Base-by-base conservation (phyloP, 2,113 vertebrate species). In the Forbesichthys papilliferus region DNA sequence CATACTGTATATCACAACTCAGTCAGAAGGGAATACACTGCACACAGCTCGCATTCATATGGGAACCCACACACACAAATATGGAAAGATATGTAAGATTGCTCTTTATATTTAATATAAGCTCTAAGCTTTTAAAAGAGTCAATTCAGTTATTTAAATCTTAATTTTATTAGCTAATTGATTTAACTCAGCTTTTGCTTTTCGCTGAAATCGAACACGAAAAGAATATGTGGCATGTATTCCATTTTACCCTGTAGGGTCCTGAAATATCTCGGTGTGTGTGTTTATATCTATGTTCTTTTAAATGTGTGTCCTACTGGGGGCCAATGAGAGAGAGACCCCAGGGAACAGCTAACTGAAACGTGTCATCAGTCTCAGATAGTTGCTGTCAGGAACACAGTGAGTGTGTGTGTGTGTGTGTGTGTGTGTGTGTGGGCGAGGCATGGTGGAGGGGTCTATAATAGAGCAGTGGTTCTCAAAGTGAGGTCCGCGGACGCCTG, bases 1-100 rank as follows among this genome's bases (percentile, higher is more conserved):
- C 91, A 87, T 92, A 27, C 27, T 27, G 27, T 27, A 90, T 91
- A 88, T 79, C 73, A 74, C 48, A 74, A 79, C 80, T 88, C 80
- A 81, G 82, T 86, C 87, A 87, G 84, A 87, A 81, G 84, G 82
- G 74, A 83, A 81, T 82, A 87, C 66, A 59, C 58, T 69, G 61
- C 71, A 63, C 77, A 61, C 80, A 88, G 78, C 76, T 82, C 82
- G 71, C 72, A 68, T 69, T 66, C 80, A 75, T 53, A 61, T 27
- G 69, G 61, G 60, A 66, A 73, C 18, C 51, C 20, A 68, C 47
- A 60, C 66, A 52, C 57, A 53, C 53, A 56, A 59, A 66, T 12
- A 33, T 14, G 27, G 56, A 47, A 46, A 61, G 60, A 46, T 58
- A n/a, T 52, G 52, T 12, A 13, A 12, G n/a, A 2, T 3, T 53